Conservation (phyloP, 2,888 invertebrate species). For the Limnephilus auricula region DNA sequence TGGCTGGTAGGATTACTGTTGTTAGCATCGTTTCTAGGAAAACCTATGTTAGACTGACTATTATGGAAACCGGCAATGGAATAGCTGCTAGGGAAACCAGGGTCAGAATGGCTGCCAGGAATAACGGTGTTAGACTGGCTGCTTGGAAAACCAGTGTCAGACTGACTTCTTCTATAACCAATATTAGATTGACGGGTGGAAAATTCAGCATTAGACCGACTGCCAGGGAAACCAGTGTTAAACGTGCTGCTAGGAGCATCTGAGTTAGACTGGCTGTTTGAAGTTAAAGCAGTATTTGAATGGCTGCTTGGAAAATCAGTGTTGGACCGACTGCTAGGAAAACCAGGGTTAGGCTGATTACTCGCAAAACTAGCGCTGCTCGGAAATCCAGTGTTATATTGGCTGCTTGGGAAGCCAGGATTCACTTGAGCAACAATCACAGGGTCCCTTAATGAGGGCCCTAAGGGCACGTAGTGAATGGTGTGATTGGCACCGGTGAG, state of each 20-base stretch:
- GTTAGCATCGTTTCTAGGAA: neutral
- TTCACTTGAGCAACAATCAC: slow-evolving; percentile 67
- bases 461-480: slow-evolving; percentile 67
- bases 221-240: neutral
- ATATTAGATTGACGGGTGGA: neutral
- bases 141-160: neutral
- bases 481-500: slow-evolving; percentile 62
- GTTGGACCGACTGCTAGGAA: slow-evolving; percentile 65
- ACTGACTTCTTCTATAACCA: neutral
- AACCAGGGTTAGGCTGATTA: neutral
- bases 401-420: slow-evolving; percentile 39
- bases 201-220: neutral
- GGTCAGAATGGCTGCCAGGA: neutral
- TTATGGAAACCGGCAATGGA: neutral
- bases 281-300: slow-evolving; percentile 71
- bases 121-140: neutral
- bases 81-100: neutral
- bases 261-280: neutral
- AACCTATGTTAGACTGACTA: neutral
- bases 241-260: neutral
- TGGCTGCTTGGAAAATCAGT: slow-evolving; percentile 63
- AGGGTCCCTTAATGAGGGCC: slow-evolving; percentile 70
- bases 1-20: neutral
- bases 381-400: slow-evolving; percentile 61
- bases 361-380: too few species aligned